Conservation (phyloP, 2,888 invertebrate genomes). For the Taphrorychus bicolor region DNA sequence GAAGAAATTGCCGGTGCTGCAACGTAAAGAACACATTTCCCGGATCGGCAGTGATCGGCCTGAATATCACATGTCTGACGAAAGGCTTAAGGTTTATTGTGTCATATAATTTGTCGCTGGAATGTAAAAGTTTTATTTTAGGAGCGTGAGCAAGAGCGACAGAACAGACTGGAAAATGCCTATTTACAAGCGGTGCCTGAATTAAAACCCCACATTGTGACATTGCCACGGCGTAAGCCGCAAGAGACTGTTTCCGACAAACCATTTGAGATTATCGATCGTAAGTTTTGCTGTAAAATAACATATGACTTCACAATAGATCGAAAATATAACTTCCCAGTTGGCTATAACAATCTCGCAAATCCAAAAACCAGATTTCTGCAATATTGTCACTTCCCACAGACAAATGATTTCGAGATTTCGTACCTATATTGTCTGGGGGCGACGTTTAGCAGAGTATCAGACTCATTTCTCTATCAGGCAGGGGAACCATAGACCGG, state of each 20-base stretch:
- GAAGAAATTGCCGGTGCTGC: slow-evolving; percentile 58
- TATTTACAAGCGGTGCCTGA: slow-evolving; percentile 59
- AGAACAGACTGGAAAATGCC: slow-evolving; percentile 63
- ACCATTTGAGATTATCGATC: slow-evolving; percentile 38
- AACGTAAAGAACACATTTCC: slow-evolving; percentile 56
- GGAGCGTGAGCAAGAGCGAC: slow-evolving; percentile 59
- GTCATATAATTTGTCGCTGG: no score
- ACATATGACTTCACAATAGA: no score
- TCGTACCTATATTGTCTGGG: no score
- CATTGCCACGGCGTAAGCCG: slow-evolving; percentile 50
- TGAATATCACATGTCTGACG: slow-evolving; percentile 58
- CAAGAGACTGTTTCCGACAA: slow-evolving; percentile 18
- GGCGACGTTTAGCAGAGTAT: no score
- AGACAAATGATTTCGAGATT: no score
- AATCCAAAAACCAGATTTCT: no score
- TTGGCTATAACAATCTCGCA: no score
- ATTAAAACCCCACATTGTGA: slow-evolving; percentile 50
- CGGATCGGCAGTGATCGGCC: slow-evolving; percentile 54
- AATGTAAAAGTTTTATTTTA: slow-evolving; percentile 25
- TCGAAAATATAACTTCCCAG: no score
- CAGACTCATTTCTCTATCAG: no score
- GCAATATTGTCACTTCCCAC: no score
- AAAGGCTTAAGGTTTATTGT: slow-evolving; percentile 50
- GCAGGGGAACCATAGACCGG: no score
- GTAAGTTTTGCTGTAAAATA: no score